phyloP scores from a whole-genome alignment of 1,140 invertebrate species.

The Habropoda laboriosa region DNA sequence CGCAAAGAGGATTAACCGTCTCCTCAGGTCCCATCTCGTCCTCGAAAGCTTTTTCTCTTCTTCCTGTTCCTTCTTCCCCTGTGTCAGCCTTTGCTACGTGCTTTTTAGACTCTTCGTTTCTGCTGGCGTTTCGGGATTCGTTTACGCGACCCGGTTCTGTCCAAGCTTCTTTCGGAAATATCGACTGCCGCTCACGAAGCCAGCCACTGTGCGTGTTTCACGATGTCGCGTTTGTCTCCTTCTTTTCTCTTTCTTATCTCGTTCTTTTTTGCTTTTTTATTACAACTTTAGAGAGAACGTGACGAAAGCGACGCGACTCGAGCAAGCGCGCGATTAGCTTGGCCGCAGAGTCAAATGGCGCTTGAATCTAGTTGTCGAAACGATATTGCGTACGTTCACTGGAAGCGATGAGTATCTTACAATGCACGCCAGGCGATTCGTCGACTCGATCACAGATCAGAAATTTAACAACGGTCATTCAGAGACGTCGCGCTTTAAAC shows the following conservation, averaged over 20 bases:
- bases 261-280: not conserved
- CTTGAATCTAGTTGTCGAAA: not conserved
- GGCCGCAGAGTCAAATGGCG: not conserved
- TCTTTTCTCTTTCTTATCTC: too few species aligned
- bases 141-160: not conserved
- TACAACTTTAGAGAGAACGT: too few species aligned
- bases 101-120: not conserved
- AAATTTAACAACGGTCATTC: too few species aligned
- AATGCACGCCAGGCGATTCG: not conserved
- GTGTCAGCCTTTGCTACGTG: not conserved
- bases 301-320: too few species aligned
- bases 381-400: not conserved
- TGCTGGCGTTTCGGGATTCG: not conserved
- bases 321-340: not conserved
- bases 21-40: slow-evolving; percentile 45
- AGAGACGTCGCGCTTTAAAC: too few species aligned
- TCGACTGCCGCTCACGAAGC: too few species aligned
- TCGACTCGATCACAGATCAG: not conserved
- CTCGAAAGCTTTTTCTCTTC: slow-evolving; percentile 22
- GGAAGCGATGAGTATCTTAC: not conserved
- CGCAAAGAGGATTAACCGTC: slow-evolving; percentile 62
- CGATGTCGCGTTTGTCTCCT: too few species aligned
- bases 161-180: not conserved
- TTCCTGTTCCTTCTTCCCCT: slow-evolving; percentile 1
- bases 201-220: too few species aligned